Evolutionary conservation across 2,113 vertebrate species (phyloP).

Genomic region (Gadus macrocephalus): DNA sequence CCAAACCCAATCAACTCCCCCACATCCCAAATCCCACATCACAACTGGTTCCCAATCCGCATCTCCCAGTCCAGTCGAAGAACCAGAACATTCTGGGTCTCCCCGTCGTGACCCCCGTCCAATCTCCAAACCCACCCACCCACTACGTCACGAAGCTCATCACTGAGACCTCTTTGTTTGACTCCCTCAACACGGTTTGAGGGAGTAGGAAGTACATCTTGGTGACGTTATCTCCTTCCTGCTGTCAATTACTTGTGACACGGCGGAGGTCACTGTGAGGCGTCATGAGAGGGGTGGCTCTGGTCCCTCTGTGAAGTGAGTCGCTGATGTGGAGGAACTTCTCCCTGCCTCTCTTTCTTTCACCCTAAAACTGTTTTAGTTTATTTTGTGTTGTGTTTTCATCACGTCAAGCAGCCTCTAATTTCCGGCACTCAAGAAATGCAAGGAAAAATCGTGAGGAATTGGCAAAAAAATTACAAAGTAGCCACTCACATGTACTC

Average conservation of each 20-base stretch:
- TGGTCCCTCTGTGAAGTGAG: not conserved
- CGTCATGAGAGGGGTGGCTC: not conserved
- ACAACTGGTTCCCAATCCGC: too few species aligned
- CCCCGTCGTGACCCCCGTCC: not conserved
- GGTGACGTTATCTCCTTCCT: slow-evolving; percentile 53
- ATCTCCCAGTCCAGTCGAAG: too few species aligned
- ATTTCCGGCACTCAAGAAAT: not conserved
- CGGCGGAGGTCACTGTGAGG: slow-evolving; percentile 9
- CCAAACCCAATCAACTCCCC: too few species aligned
- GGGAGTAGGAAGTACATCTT: slow-evolving; percentile 31
- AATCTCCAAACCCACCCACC: too few species aligned
- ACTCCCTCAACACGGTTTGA: too few species aligned
- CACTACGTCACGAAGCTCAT: not conserved
- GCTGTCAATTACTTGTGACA: slow-evolving; percentile 44
- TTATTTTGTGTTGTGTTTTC: not conserved
- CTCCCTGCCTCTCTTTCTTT: not conserved
- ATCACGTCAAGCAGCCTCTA: not conserved
- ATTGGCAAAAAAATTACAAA: slow-evolving; percentile 4
- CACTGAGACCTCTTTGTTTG: slow-evolving; percentile 37
- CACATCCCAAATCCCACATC: too few species aligned
- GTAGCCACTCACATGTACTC: not conserved
- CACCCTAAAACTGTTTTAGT: not conserved
- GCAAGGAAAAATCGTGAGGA: not conserved
- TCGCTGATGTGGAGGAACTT: slow-evolving; percentile 23
- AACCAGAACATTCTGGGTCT: too few species aligned